A percentile compares a stretch with the other conserved stretches of the same genome.
Evolutionary conservation across 2,888 invertebrate species (phyloP).

Genomic region (Acleris laterana): DNA sequence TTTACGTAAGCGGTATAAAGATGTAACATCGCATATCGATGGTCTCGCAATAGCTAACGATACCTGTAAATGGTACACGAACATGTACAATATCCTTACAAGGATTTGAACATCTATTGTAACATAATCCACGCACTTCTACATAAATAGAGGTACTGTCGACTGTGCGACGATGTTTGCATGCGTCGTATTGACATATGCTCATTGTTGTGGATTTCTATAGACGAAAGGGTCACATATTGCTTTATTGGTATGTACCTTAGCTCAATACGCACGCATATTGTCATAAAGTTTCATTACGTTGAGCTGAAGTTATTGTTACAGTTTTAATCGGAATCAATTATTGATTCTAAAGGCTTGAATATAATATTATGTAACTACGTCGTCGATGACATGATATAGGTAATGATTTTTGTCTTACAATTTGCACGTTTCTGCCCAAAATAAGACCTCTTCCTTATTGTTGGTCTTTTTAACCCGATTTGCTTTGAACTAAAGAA

Average conservation of each 20-base stretch:
- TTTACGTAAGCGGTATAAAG: too few species aligned
- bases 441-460: too few species aligned
- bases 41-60: not conserved
- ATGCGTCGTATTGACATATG: slow-evolving; percentile 14
- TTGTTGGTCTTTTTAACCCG: too few species aligned
- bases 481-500: too few species aligned
- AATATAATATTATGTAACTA: too few species aligned
- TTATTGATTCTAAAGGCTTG: too few species aligned
- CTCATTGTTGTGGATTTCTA: slow-evolving; percentile 30
- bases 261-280: not conserved
- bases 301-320: not conserved
- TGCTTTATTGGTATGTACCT: slow-evolving; percentile 4
- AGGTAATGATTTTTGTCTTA: too few species aligned
- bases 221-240: slow-evolving; percentile 16
- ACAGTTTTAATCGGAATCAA: too few species aligned
- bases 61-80: slow-evolving; percentile 1
- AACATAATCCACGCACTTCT: slow-evolving; percentile 2
- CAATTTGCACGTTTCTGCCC: too few species aligned
- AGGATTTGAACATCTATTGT: slow-evolving; percentile 4
- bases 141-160: slow-evolving; percentile 3
- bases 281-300: slow-evolving; percentile 19
- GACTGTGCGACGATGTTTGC: slow-evolving; percentile 13
- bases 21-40: too few species aligned
- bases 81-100: slow-evolving; percentile 6
- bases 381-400: too few species aligned